These are phyloP conservation scores for Drosophila dunni DNA, from an alignment of 1,140 invertebrate genomes.

Conservation along the genomic window DNA sequence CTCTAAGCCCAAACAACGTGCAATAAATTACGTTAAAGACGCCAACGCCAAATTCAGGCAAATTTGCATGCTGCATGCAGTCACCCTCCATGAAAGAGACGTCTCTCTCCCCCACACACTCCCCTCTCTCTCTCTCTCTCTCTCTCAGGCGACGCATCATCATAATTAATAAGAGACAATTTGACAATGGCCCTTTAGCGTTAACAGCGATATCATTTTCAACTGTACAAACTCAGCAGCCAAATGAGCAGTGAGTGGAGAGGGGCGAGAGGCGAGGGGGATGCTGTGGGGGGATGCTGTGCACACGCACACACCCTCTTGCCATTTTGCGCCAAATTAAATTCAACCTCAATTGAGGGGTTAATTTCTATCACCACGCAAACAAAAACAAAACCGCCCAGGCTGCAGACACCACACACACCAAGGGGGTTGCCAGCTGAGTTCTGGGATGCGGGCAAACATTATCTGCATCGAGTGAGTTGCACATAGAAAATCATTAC, in stretches of 20 bases:
- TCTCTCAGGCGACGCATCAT: constrained; percentile 75
- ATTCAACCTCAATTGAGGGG: constrained; percentile 84
- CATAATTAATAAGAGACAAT: constrained; percentile 83
- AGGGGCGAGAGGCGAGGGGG: not conserved
- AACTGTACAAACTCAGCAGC: constrained; percentile 61
- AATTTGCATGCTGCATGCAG: constrained; percentile 66
- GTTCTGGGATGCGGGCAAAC: constrained; percentile 38
- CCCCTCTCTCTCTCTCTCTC: constrained; percentile 30
- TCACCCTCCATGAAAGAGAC: constrained; percentile 8
- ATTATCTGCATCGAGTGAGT: constrained; percentile 82
- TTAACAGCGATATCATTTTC: constrained; percentile 82
- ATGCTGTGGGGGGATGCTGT: constrained; percentile 1
- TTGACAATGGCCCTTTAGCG: constrained; percentile 82
- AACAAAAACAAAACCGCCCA: constrained; percentile 80
- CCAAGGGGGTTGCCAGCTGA: constrained; percentile 39
- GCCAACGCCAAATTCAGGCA: constrained; percentile 75
- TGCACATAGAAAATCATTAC: constrained; percentile 83
- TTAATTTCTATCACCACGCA: constrained; percentile 84
- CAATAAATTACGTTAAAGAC: constrained; percentile 81
- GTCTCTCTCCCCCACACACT: not conserved
- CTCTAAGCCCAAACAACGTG: constrained; percentile 53
- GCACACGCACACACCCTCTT: constrained; percentile 66
- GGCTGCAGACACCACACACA: constrained; percentile 34
- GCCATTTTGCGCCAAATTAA: constrained; percentile 84
- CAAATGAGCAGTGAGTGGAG: constrained; percentile 51